phyloP scores from a whole-genome alignment of 2,888 invertebrate species.

The Caenorhabditis sp. region DNA sequence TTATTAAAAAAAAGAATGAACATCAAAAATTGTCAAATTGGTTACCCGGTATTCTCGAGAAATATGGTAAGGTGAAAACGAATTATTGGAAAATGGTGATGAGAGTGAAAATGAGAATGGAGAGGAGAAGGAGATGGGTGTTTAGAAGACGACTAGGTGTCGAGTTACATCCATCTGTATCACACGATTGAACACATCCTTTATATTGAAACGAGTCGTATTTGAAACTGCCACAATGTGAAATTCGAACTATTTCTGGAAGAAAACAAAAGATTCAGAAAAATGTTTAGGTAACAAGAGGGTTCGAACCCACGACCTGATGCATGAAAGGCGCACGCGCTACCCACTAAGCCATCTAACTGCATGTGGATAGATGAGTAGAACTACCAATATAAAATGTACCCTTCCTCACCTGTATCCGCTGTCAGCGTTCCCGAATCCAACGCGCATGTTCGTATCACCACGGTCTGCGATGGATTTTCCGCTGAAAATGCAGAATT shows the following conservation, averaged over 20 bases:
- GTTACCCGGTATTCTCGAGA: neutral
- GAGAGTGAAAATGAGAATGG: neutral
- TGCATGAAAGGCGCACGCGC: too few relatives aligned
- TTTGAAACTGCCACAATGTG: constrained; percentile 94
- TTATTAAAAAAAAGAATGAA: too few relatives aligned
- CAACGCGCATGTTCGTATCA: constrained; percentile 90
- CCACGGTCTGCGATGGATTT: constrained; percentile 74
- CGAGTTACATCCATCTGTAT: constrained; percentile 67
- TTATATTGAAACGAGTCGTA: constrained; percentile 74
- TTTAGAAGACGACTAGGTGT: constrained; percentile 15
- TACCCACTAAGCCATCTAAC: too few relatives aligned
- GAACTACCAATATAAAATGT: neutral
- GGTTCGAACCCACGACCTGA: too few relatives aligned
- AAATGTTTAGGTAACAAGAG: too few relatives aligned
- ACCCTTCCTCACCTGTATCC: constrained; percentile 77
- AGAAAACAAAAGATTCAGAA: constrained; percentile 8
- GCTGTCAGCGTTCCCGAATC: constrained; percentile 94
- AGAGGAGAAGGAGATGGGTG: neutral
- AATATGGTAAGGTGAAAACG: constrained; percentile 9
- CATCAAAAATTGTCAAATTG: too few relatives aligned
- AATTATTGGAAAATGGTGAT: neutral
- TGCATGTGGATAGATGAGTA: too few relatives aligned
- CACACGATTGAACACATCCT: constrained; percentile 67
- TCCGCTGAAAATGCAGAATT: constrained; percentile 49
- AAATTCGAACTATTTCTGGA: constrained; percentile 91